Base-by-base conservation (phyloP, 2,888 invertebrate genomes). In the Lucinisca nassula region DNA sequence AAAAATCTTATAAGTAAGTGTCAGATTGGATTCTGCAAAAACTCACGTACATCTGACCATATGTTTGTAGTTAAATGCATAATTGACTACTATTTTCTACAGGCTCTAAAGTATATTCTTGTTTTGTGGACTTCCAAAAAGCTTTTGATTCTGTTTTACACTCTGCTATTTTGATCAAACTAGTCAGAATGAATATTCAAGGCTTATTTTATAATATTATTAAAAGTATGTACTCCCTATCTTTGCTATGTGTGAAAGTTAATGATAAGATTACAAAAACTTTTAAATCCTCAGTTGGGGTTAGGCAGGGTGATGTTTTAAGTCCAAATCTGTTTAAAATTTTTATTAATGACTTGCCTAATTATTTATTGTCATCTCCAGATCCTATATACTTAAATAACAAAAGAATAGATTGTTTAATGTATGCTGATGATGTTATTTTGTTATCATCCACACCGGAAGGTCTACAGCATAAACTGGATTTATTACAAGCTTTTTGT, bases 81-180 rank as follows among this genome's bases (percentile, higher is more conserved):
- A 27, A 30, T 61, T 61, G 61, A 61, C 17, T 27, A 61, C 17
- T 61, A 61, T 61, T 61, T 30, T 61, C 61, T 8, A 61, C 24
- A 61, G 30, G 61, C 6, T 61, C 30, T 30, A 61, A 61, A 61
- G 6, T 61, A 30, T 61, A 61, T 61, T 61, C 61, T 27, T 61
- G 61, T 61, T 61, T 61, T 30, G 61, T 61, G 27, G 61, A 61
- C 67, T 67, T 78, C 24, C n/a, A 37, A 61, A 67, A 61, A 32
- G 78, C 78, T 27, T 78, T 78, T 67, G 78, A 78, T 27, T 61
- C 78, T 24, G 78, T 78, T n/a, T 30, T 38, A 24, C 78, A 78
- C 30, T 24, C 37, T 35, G 67, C 61, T 38, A n/a, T 78, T 24
- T 27, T 78, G 17, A 24, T 61, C 32, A 78, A 78, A 78, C 61